A percentile compares a stretch with the other conserved stretches of the same genome.
Conservation (phyloP, 2,113 vertebrate genomes). For the Emydura subglobosa region DNA sequence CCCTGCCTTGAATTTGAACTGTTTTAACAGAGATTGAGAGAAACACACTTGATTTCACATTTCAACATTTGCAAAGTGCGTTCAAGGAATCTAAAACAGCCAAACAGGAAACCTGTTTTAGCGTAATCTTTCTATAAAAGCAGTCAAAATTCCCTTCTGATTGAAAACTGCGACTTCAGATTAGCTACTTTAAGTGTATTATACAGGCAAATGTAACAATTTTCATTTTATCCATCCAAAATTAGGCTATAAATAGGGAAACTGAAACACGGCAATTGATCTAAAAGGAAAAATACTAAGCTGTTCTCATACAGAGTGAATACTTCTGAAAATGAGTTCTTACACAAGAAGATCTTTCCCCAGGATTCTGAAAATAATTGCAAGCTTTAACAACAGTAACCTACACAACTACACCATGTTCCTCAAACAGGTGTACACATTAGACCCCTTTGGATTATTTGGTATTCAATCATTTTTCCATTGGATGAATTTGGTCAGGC, state of each 20-base stretch:
- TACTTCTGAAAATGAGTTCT: not conserved
- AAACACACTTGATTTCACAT: slow-evolving; percentile 24
- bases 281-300: not conserved
- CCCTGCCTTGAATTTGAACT: slow-evolving; percentile 28
- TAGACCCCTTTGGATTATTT: accelerated
- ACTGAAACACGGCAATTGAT: not conserved
- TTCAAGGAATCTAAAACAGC: slow-evolving; percentile 23
- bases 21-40: slow-evolving; percentile 30
- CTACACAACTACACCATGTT: accelerated
- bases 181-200: slow-evolving; percentile 20
- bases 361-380: not conserved
- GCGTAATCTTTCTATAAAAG: slow-evolving; percentile 39
- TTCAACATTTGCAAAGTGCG: slow-evolving; percentile 40
- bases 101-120: slow-evolving; percentile 8
- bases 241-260: slow-evolving; percentile 29
- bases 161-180: slow-evolving; percentile 43
- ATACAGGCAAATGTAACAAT: slow-evolving; percentile 48
- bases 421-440: not conserved
- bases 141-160: slow-evolving; percentile 41
- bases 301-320: not conserved
- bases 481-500: accelerated
- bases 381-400: accelerated
- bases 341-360: not conserved
- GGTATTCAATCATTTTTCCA: accelerated
- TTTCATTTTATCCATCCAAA: slow-evolving; percentile 53